Evolutionary conservation across 2,888 invertebrate species (phyloP).

Genomic region (Pyralis farinalis): DNA sequence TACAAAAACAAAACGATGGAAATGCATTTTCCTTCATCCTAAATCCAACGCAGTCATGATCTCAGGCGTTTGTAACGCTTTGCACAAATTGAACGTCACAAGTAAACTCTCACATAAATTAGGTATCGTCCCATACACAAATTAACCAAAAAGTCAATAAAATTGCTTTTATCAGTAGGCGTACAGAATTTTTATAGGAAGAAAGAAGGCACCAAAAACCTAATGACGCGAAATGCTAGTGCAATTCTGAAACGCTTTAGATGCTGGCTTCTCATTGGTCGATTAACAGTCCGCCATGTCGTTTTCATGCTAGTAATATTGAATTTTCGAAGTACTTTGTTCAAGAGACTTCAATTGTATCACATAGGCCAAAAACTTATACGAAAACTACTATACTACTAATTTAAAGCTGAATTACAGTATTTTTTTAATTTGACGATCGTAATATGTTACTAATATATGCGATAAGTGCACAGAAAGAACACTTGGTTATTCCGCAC

Average conservation of each 20-base stretch:
- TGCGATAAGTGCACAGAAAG: constrained; percentile 23
- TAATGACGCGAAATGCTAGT: constrained; percentile 88
- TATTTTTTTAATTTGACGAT: constrained; percentile 19
- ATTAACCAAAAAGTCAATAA: constrained; percentile 35
- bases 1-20: constrained; percentile 89
- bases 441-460: constrained; percentile 25
- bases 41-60: constrained; percentile 76
- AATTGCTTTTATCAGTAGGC: constrained; percentile 59
- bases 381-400: constrained; percentile 10
- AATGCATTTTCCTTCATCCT: constrained; percentile 77
- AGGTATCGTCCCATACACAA: constrained; percentile 36
- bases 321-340: constrained; percentile 33
- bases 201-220: constrained; percentile 83
- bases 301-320: constrained; percentile 64
- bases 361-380: not conserved
- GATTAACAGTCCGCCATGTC: constrained; percentile 85
- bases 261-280: constrained; percentile 87
- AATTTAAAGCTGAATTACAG: constrained; percentile 17
- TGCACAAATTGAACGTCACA: constrained; percentile 48
- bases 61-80: constrained; percentile 48
- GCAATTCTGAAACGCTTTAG: constrained; percentile 83
- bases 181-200: constrained; percentile 58
- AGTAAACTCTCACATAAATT: constrained; percentile 46
- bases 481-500: constrained; percentile 21
- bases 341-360: not conserved